Conservation (phyloP, 2,888 invertebrate genomes). For the Podabrus alpinus region DNA sequence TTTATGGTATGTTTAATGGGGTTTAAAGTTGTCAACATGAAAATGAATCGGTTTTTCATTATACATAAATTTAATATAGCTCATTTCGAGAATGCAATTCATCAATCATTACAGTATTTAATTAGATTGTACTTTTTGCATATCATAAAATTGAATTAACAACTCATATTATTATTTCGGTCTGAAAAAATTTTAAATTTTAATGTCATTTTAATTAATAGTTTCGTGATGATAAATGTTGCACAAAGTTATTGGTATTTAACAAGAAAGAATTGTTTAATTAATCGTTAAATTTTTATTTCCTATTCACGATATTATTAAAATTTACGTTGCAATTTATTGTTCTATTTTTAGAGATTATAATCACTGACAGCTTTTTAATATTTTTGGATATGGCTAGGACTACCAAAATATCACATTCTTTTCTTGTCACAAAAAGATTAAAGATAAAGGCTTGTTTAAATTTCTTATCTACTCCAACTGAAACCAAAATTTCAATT, state of each 20-base stretch:
- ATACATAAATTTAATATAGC: slow-evolving; percentile 46
- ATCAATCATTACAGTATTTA: slow-evolving; percentile 35
- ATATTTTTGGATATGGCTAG: neutral
- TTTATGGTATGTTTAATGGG: slow-evolving; percentile 50
- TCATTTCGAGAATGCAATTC: slow-evolving; percentile 33
- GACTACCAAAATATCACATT: neutral
- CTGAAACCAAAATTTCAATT: no score
- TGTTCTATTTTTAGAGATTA: neutral
- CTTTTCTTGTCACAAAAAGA: neutral
- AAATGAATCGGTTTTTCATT: slow-evolving; percentile 46
- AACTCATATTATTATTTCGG: no score
- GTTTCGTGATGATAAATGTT: neutral
- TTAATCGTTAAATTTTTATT: neutral
- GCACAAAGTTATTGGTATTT: neutral
- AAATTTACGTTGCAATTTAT: neutral
- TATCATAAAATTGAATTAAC: neutral
- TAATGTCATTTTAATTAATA: neutral
- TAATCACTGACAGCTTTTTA: neutral
- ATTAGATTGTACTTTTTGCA: neutral
- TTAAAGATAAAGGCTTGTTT: neutral
- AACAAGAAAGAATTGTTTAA: neutral
- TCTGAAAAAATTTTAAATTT: neutral
- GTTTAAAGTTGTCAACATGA: slow-evolving; percentile 51
- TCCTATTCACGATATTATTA: neutral
- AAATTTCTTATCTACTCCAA: no score